These are phyloP conservation scores for Sebastes vulpes DNA, from an alignment of 2,797 vertebrate genomes.

Conservation along the genomic window DNA sequence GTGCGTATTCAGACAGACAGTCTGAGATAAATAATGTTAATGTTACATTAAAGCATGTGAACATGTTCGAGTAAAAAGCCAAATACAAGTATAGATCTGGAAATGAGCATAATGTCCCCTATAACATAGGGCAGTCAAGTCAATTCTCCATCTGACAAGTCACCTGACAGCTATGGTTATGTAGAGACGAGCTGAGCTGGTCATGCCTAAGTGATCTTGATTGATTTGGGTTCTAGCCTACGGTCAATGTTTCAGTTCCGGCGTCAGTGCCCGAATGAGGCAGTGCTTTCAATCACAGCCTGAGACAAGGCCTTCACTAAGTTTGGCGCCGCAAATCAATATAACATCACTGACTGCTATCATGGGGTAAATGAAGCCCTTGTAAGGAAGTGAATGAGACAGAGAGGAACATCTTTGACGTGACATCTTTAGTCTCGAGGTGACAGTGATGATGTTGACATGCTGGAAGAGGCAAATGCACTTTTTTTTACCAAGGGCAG, in stretches of 20 bases:
- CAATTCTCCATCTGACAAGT: conserved; percentile 40
- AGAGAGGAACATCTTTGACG: conserved; percentile 10
- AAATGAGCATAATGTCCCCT: too few relatives aligned
- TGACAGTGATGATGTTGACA: conserved; percentile 18
- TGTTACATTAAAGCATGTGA: too few relatives aligned
- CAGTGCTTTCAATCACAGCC: conserved; percentile 61
- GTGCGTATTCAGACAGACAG: too few relatives aligned
- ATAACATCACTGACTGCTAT: conserved; percentile 42
- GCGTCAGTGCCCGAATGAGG: conserved; percentile 8
- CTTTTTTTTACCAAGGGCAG: not conserved
- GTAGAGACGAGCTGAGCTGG: conserved; percentile 13
- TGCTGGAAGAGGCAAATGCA: not conserved
- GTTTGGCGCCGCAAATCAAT: conserved; percentile 59
- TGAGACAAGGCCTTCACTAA: conserved; percentile 31
- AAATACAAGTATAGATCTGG: too few relatives aligned
- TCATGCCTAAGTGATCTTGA: conserved; percentile 67
- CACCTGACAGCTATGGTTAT: conserved; percentile 57
- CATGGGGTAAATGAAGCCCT: conserved; percentile 41
- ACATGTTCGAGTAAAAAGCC: too few relatives aligned
- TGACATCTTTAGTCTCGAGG: not conserved
- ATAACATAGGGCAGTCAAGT: conserved; percentile 40
- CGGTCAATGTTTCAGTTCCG: conserved; percentile 62
- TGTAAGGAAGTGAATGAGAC: conserved; percentile 37
- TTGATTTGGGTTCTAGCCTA: conserved; percentile 58
- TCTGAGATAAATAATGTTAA: too few relatives aligned